phyloP scores from a whole-genome alignment of 2,888 invertebrate species.

The Acronicta psi region DNA sequence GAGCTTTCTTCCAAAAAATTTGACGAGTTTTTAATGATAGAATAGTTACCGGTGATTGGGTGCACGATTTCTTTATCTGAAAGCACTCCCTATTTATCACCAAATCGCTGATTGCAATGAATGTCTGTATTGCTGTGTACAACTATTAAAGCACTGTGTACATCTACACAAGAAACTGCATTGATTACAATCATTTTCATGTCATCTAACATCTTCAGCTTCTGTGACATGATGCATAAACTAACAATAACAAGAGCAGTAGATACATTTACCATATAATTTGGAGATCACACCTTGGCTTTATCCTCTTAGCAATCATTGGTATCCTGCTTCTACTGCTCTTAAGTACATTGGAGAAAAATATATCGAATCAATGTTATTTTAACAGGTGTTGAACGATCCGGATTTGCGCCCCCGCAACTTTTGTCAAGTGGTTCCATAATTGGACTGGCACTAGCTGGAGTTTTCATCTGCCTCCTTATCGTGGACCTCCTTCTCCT shows the following conservation, averaged over 20 bases:
- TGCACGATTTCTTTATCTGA: conserved; percentile 83
- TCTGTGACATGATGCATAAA: conserved; percentile 82
- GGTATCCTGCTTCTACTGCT: conserved; percentile 75
- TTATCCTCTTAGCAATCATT: conserved; percentile 31
- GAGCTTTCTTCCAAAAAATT: conserved; percentile 78
- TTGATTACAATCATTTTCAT: conserved; percentile 82
- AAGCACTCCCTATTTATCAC: conserved; percentile 84
- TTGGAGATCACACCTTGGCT: conserved; percentile 40
- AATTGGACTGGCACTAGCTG: conserved; percentile 95
- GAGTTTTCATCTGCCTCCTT: conserved; percentile 93
- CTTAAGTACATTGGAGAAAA: conserved; percentile 49
- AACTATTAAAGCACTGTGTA: conserved; percentile 30
- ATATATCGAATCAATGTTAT: conserved; percentile 55
- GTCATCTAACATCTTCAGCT: conserved; percentile 84
- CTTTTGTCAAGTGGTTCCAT: conserved; percentile 93
- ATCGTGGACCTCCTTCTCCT: conserved; percentile 96
- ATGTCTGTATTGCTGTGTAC: conserved; percentile 60
- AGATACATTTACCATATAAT: conserved; percentile 63
- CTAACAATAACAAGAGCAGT: conserved; percentile 81
- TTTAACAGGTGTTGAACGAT: conserved; percentile 82
- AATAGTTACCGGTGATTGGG: conserved; percentile 82
- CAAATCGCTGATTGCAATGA: conserved; percentile 78
- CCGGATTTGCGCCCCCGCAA: conserved; percentile 85
- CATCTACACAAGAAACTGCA: conserved; percentile 65
- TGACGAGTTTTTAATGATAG: conserved; percentile 54